phyloP scores from a whole-genome alignment of 2,888 invertebrate genomes.

The Apamea crenata region DNA sequence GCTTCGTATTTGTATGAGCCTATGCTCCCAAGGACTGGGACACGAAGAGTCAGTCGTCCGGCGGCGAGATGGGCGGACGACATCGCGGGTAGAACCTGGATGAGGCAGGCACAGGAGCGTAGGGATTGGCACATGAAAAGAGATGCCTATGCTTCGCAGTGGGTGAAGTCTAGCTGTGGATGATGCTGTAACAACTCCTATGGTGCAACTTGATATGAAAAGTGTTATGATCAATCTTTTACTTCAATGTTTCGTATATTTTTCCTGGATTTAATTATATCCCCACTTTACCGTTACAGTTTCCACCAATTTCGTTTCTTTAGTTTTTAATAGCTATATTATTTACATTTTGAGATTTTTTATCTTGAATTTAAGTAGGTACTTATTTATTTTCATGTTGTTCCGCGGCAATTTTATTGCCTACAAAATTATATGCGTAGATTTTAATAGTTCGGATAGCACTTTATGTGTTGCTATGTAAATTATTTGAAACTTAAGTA shows the following conservation, averaged over 20 bases:
- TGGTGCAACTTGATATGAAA: too few relatives aligned
- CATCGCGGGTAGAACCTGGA: too few relatives aligned
- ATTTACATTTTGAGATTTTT: conserved; percentile 1
- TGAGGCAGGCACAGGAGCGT: too few relatives aligned
- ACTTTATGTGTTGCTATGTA: conserved; percentile 11
- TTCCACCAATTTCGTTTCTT: background rate
- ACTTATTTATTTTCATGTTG: background rate
- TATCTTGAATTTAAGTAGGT: background rate
- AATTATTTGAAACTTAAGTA: background rate
- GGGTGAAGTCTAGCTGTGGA: too few relatives aligned
- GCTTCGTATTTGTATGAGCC: background rate
- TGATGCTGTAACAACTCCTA: too few relatives aligned
- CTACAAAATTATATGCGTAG: conserved; percentile 3
- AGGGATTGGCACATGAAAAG: too few relatives aligned
- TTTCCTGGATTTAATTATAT: background rate
- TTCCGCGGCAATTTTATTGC: conserved; percentile 4
- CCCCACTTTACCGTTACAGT: background rate
- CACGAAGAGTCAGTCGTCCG: too few relatives aligned
- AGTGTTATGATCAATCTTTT: background rate
- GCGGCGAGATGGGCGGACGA: too few relatives aligned
- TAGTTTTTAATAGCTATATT: background rate
- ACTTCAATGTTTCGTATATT: background rate
- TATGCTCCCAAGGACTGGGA: background rate
- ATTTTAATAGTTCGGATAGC: conserved; percentile 27
- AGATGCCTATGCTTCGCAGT: too few relatives aligned